These are phyloP conservation scores for Coendou prehensilis DNA, from an alignment of 2,797 vertebrate species.

Conservation along the genomic window DNA sequence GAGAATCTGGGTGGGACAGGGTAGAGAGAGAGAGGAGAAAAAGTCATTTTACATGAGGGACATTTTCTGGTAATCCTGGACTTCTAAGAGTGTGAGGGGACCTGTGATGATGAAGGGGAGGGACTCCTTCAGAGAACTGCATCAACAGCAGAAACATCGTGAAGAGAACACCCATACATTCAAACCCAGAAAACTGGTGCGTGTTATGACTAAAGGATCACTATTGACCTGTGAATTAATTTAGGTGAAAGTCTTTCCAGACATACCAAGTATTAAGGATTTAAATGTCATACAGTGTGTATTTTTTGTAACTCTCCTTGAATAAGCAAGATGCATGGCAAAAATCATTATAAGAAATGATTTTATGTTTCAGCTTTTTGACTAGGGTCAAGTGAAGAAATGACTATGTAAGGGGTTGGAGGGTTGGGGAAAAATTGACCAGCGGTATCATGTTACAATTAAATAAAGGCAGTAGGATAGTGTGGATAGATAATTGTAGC, in stretches of 20 bases:
- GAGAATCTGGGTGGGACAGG: neutral
- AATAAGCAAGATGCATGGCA: neutral
- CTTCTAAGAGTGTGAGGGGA: neutral
- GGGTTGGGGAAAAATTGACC: neutral
- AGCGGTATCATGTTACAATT: neutral
- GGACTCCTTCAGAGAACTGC: neutral
- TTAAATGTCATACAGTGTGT: neutral
- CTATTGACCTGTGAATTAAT: neutral
- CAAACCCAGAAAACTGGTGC: neutral
- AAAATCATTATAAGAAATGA: neutral
- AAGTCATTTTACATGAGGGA: neutral
- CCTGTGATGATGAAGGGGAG: neutral
- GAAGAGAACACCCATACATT: neutral
- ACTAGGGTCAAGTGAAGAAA: too few relatives aligned
- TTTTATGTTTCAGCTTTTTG: too few relatives aligned
- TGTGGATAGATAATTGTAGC: neutral
- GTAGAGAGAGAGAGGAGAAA: neutral
- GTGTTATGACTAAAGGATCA: neutral
- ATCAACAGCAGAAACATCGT: neutral
- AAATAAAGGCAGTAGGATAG: neutral
- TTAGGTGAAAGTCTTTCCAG: neutral
- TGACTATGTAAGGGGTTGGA: too few relatives aligned
- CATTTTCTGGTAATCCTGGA: neutral
- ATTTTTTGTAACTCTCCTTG: neutral
- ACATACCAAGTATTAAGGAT: neutral